A percentile compares a stretch with the other conserved stretches of the same genome.
phyloP scores from a whole-genome alignment of 1,140 invertebrate species.

The Hylaeus volcanicus region DNA sequence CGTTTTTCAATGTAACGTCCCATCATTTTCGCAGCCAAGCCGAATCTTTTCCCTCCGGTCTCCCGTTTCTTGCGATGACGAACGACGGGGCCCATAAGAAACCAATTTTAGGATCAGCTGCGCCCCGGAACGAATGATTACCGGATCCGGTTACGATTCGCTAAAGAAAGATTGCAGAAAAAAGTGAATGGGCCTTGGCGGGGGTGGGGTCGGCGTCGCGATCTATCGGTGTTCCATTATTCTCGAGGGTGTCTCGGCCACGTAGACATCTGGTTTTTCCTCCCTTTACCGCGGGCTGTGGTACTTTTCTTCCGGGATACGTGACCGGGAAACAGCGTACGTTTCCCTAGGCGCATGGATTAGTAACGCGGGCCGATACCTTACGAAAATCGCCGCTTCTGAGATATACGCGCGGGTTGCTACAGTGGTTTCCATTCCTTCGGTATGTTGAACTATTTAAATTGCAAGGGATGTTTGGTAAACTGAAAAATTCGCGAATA shows the following conservation, averaged over 20 bases:
- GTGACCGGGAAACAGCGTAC: conserved; percentile 35
- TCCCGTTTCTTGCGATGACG: conserved; percentile 48
- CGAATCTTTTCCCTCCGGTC: conserved; percentile 28
- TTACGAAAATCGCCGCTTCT: too few relatives aligned
- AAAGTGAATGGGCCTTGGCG: conserved; percentile 22
- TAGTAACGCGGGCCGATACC: conserved; percentile 19
- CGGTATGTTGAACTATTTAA: too few relatives aligned
- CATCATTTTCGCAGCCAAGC: conserved; percentile 4
- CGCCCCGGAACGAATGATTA: conserved; percentile 57
- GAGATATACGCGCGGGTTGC: too few relatives aligned
- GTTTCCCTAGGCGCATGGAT: background rate
- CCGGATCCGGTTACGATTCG: conserved; percentile 49
- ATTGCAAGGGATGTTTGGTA: too few relatives aligned
- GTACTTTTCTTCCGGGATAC: conserved; percentile 24
- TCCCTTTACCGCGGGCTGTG: too few relatives aligned
- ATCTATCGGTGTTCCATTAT: conserved; percentile 62
- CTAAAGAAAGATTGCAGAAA: conserved; percentile 48
- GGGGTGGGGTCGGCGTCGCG: conserved; percentile 28
- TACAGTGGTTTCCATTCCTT: too few relatives aligned
- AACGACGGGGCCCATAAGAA: conserved; percentile 54
- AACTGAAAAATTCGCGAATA: too few relatives aligned
- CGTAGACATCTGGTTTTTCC: conserved; percentile 47
- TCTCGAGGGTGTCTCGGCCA: conserved; percentile 41
- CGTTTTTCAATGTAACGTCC: conserved; percentile 52
- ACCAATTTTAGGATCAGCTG: conserved; percentile 64